Conservation (phyloP, 35 echinoderm and acorn worm genomes). For the Apostichopus parvimensis region DNA sequence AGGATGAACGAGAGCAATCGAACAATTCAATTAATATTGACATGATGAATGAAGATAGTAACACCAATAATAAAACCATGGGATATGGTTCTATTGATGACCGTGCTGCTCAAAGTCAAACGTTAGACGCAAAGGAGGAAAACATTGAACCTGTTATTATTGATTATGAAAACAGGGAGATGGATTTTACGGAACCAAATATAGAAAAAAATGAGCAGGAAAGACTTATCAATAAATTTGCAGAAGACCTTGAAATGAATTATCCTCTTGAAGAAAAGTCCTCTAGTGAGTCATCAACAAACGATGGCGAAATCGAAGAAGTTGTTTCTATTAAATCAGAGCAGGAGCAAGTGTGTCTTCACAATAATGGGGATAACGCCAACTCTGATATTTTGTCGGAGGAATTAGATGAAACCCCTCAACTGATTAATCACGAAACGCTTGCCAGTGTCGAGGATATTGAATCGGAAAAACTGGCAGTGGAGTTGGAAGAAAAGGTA, state of each 20-base stretch:
- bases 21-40: neutral
- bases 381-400: neutral
- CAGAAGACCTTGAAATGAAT: neutral
- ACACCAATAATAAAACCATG: too few relatives aligned
- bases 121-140: neutral
- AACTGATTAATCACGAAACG: neutral
- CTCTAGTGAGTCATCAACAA: too few relatives aligned
- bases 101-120: neutral
- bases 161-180: neutral
- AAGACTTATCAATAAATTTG: neutral
- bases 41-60: too few relatives aligned
- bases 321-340: too few relatives aligned
- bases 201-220: neutral
- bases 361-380: neutral
- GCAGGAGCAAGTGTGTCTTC: neutral
- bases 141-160: neutral
- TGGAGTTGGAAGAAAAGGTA: conserved; percentile 14
- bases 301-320: too few relatives aligned
- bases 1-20: neutral
- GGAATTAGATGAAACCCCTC: neutral
- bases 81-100: neutral
- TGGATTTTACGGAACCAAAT: neutral
- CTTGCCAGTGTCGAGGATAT: neutral
- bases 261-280: too few relatives aligned
- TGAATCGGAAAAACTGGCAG: neutral